phyloP scores from a whole-genome alignment of 1,140 invertebrate species.

The Mizuhopecten yessoensis region DNA sequence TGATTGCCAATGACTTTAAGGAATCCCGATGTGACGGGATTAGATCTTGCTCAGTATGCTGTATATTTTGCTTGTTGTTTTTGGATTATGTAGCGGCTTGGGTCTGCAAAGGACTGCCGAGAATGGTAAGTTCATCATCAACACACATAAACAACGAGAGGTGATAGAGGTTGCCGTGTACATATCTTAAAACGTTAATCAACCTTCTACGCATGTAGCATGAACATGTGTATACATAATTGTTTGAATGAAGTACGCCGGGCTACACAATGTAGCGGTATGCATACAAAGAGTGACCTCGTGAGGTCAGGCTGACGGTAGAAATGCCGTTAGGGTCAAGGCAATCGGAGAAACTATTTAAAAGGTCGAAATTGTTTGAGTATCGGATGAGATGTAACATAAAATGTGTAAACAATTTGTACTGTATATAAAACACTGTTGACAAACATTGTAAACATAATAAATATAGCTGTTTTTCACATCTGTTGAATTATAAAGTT shows the following conservation, averaged over 20 bases:
- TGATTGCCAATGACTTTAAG: constrained; percentile 19
- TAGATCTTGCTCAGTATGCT: background rate
- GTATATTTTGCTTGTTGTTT: constrained; percentile 28
- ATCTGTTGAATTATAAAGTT: too few species aligned
- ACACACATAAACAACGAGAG: background rate
- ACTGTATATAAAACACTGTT: too few species aligned
- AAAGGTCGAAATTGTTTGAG: background rate
- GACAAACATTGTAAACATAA: too few species aligned
- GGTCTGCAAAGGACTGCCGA: constrained; percentile 13
- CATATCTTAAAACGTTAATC: background rate
- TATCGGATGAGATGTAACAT: too few species aligned
- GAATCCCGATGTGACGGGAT: constrained; percentile 23
- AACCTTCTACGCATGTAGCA: background rate
- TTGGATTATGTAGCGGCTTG: constrained; percentile 8
- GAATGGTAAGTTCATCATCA: background rate
- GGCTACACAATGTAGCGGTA: background rate
- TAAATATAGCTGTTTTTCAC: too few species aligned
- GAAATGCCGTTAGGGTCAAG: background rate
- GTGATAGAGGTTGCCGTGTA: background rate
- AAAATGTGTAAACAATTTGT: too few species aligned
- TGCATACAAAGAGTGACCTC: background rate
- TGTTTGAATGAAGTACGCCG: background rate
- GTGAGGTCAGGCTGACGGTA: background rate
- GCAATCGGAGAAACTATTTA: background rate
- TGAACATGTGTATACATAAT: background rate